Percentiles rank a stretch among this genome's conserved stretches.
Conservation (phyloP, 2,797 vertebrate species). For the Denticeps clupeoides region DNA sequence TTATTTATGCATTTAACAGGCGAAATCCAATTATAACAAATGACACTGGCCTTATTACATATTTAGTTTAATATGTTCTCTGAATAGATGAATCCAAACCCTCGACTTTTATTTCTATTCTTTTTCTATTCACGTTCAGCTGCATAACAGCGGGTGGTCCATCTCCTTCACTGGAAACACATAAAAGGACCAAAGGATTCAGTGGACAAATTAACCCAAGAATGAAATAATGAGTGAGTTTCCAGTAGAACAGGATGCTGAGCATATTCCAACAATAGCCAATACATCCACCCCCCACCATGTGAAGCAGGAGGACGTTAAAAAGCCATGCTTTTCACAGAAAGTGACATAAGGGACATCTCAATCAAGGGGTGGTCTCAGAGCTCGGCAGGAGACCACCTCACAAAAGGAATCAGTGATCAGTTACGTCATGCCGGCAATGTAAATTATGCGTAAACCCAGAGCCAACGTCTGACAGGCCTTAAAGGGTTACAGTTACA, state of each 20-base stretch:
- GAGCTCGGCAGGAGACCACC: slow-evolving; percentile 12
- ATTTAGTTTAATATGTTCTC: no score
- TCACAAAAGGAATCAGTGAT: slow-evolving; percentile 21
- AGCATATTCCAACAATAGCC: slow-evolving; percentile 34
- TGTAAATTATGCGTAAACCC: no score
- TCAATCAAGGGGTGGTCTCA: slow-evolving; percentile 6
- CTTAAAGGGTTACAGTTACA: no score
- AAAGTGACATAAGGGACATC: background rate
- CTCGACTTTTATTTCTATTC: no score
- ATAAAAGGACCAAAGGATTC: background rate
- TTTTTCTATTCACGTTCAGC: no score
- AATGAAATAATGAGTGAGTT: slow-evolving; percentile 33
- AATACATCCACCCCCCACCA: slow-evolving; percentile 25
- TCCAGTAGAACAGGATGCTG: slow-evolving; percentile 4
- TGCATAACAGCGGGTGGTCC: no score
- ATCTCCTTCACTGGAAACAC: slow-evolving; percentile 9
- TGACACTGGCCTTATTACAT: no score
- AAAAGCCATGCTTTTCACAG: no score
- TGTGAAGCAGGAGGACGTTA: background rate
- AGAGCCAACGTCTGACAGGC: no score
- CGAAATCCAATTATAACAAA: no score
- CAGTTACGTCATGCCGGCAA: slow-evolving; percentile 18
- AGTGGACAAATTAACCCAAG: slow-evolving; percentile 46
- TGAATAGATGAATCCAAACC: no score
- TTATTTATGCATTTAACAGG: no score